Percentiles rank a stretch among this genome's conserved stretches.
Evolutionary conservation across 1,140 invertebrate species (phyloP).

Genomic region (Ganaspis sp.): DNA sequence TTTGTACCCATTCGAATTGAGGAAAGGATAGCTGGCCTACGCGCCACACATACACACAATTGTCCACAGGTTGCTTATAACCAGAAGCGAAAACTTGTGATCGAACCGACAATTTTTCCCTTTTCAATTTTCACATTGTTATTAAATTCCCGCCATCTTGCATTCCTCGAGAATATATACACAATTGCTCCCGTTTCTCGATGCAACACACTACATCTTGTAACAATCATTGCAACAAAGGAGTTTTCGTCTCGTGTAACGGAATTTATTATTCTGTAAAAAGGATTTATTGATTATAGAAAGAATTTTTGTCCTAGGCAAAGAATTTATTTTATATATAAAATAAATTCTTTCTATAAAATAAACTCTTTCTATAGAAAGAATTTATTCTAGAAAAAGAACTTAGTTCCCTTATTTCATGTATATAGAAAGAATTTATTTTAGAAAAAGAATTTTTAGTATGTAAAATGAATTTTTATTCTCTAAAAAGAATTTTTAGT

Average conservation of each 20-base stretch:
- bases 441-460: too few relatives aligned
- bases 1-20: slow-evolving; percentile 17
- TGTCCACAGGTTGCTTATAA: neutral
- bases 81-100: neutral
- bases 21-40: neutral
- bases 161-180: neutral
- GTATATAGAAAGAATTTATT: too few relatives aligned
- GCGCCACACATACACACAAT: neutral
- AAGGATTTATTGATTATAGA: too few relatives aligned
- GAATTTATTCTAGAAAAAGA: too few relatives aligned
- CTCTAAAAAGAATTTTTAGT: too few relatives aligned
- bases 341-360: too few relatives aligned
- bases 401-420: too few relatives aligned
- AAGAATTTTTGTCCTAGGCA: too few relatives aligned
- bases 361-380: too few relatives aligned
- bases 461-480: too few relatives aligned
- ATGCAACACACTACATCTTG: neutral
- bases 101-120: slow-evolving; percentile 22
- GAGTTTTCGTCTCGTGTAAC: too few relatives aligned
- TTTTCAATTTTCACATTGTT: slow-evolving; percentile 2
- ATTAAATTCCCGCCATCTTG: neutral
- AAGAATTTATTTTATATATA: too few relatives aligned
- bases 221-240: neutral
- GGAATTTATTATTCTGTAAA: neutral
- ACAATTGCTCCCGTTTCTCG: neutral